Evolutionary conservation across 2,797 vertebrate genomes (phyloP).

Genomic region (Sebastiscus albofasciatus): DNA sequence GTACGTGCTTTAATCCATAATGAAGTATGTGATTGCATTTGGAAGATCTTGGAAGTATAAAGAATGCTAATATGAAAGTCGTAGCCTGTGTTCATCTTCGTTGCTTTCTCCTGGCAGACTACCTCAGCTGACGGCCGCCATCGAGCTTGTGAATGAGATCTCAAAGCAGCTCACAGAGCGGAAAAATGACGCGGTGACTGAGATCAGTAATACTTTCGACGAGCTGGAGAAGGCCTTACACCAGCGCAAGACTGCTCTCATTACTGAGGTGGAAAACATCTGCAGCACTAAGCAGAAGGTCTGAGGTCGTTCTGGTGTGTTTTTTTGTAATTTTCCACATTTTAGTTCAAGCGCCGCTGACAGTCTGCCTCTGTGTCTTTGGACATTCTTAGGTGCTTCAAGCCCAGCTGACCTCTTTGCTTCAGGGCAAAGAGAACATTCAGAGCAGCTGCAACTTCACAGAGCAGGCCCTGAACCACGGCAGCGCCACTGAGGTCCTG

Average conservation of each 20-base stretch:
- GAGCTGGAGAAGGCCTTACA: conserved; percentile 91
- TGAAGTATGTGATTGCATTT: not conserved
- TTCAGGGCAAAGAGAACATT: conserved; percentile 94
- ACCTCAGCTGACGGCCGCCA: conserved; percentile 91
- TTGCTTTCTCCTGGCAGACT: conserved; percentile 75
- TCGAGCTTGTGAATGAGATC: conserved; percentile 92
- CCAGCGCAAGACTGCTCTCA: conserved; percentile 90
- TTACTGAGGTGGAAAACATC: conserved; percentile 91
- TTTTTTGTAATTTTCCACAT: not conserved
- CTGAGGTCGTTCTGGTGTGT: not conserved
- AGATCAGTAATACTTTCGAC: conserved; percentile 92
- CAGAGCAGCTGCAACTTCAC: conserved; percentile 95
- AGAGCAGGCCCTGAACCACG: conserved; percentile 89
- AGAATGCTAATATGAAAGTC: not conserved
- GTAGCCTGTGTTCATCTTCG: not conserved
- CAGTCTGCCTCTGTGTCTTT: not conserved
- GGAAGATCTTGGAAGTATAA: not conserved
- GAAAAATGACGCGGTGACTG: conserved; percentile 89
- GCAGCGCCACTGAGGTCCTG: conserved; percentile 88
- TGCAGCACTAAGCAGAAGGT: conserved; percentile 83
- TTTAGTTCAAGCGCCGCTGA: not conserved
- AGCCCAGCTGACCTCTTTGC: conserved; percentile 86
- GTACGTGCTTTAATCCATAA: conserved; percentile 56
- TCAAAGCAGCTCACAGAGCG: conserved; percentile 90
- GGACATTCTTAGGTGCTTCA: conserved; percentile 86